Evolutionary conservation across 2,113 vertebrate species (phyloP).

Genomic region (Elephas maximus): DNA sequence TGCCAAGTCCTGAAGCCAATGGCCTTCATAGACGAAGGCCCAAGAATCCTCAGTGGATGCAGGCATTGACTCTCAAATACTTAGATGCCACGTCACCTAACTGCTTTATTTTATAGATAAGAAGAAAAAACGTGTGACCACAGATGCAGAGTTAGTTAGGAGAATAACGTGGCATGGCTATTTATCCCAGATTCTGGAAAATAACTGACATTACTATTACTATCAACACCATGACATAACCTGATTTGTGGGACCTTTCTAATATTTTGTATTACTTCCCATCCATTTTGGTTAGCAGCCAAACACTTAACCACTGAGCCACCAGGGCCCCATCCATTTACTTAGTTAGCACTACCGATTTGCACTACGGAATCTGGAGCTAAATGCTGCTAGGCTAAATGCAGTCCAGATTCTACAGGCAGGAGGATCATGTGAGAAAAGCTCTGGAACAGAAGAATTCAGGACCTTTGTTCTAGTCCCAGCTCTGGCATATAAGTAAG

Average conservation of each 20-base stretch:
- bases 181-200: background rate
- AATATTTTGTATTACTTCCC: background rate
- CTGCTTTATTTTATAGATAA: background rate
- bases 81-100: background rate
- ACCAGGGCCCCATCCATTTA: background rate
- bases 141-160: background rate
- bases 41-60: background rate
- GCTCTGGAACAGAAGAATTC: background rate
- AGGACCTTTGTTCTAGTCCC: background rate
- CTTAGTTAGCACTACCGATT: background rate
- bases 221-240: background rate
- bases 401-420: background rate
- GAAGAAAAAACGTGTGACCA: background rate
- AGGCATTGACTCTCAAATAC: background rate
- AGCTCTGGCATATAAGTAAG: background rate
- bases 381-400: background rate
- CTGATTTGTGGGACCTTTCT: background rate
- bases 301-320: too few species aligned
- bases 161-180: background rate
- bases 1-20: background rate
- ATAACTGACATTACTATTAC: background rate
- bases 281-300: background rate
- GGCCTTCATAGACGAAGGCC: background rate
- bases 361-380: background rate
- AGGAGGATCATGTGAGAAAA: background rate